Percentiles rank a stretch among this genome's conserved stretches.
phyloP scores from a whole-genome alignment of 2,888 invertebrate genomes.

The Pyrocoelia pectoralis region DNA sequence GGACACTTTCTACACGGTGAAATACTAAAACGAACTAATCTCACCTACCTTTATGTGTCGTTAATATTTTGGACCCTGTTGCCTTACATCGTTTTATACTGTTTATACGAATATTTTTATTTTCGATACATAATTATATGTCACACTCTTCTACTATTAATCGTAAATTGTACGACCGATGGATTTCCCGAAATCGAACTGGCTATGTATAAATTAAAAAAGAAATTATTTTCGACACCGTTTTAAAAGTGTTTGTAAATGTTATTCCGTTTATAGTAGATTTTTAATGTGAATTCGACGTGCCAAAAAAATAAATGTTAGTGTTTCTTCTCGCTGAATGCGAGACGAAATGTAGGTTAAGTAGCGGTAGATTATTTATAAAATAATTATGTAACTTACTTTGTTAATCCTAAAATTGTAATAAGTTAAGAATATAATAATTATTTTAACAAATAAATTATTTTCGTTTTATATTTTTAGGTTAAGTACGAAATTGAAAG shows the following conservation, averaged over 20 bases:
- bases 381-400: no score
- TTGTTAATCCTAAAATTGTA: no score
- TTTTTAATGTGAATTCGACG: constrained; percentile 14
- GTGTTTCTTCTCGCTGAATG: no score
- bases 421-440: no score
- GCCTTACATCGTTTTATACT: constrained; percentile 62
- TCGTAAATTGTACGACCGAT: constrained; percentile 65
- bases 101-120: constrained; percentile 54
- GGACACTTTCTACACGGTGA: constrained; percentile 60
- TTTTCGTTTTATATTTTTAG: no score
- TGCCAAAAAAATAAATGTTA: constrained; percentile 13
- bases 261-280: background rate
- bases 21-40: constrained; percentile 51
- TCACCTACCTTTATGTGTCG: constrained; percentile 62
- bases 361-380: background rate
- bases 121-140: constrained; percentile 66
- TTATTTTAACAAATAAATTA: no score
- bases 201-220: constrained; percentile 44
- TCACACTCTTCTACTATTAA: constrained; percentile 64
- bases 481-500: no score
- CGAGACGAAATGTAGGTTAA: no score
- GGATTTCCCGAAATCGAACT: constrained; percentile 69
- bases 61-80: constrained; percentile 73
- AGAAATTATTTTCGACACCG: constrained; percentile 20
- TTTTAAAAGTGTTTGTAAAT: constrained; percentile 9